Evolutionary conservation across 2,888 invertebrate species (phyloP).

Genomic region (Cantharis nigra): DNA sequence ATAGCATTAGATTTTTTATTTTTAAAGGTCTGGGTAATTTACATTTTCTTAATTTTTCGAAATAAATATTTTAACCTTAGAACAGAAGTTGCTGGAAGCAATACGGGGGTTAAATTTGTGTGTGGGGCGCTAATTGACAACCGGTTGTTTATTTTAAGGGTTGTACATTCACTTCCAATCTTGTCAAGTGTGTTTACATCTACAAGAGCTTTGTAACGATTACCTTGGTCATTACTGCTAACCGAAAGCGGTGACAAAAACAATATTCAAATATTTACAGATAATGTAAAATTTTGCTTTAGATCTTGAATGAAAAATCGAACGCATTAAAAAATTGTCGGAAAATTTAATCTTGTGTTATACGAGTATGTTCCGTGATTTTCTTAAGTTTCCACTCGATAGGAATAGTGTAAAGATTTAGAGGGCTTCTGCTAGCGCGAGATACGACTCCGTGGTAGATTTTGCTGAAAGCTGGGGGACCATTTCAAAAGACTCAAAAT

Average conservation of each 20-base stretch:
- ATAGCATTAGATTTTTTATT: background rate
- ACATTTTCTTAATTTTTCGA: background rate
- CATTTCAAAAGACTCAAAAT: conserved; percentile 67
- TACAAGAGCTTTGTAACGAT: conserved; percentile 48
- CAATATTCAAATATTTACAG: background rate
- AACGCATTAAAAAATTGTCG: background rate
- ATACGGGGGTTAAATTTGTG: conserved; percentile 20
- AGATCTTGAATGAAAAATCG: background rate
- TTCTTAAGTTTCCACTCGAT: conserved; percentile 35
- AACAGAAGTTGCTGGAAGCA: conserved; percentile 16
- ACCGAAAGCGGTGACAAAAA: background rate
- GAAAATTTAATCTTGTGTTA: background rate
- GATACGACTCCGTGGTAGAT: conserved; percentile 53
- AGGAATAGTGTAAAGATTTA: conserved; percentile 39
- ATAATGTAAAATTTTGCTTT: background rate
- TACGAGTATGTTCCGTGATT: conserved; percentile 6
- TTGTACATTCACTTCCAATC: conserved; percentile 54
- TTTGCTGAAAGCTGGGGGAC: conserved; percentile 55
- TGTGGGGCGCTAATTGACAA: conserved; percentile 49
- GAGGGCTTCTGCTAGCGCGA: conserved; percentile 47
- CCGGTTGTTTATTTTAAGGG: conserved; percentile 54
- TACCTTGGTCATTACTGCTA: conserved; percentile 39
- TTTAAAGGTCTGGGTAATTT: background rate
- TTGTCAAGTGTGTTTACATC: conserved; percentile 54
- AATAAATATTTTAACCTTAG: background rate